These are phyloP conservation scores for Globodera ellingtonae DNA, from an alignment of 1,140 invertebrate species.

Conservation along the genomic window DNA sequence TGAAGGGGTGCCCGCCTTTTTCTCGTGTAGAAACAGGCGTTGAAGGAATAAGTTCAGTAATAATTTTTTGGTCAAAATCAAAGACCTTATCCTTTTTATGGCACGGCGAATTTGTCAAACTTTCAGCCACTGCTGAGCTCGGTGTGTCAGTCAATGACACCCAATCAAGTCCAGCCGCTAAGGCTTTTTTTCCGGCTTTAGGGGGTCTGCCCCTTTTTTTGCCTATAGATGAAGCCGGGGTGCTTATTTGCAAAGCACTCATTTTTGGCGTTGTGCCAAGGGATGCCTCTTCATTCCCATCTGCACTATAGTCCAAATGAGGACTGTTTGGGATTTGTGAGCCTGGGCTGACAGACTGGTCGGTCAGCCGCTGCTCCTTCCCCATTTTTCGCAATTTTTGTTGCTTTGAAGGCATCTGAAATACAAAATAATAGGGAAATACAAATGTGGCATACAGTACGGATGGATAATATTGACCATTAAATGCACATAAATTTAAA, in stretches of 20 bases:
- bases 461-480: too few relatives aligned
- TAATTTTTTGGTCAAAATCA: too few relatives aligned
- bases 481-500: neutral
- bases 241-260: neutral
- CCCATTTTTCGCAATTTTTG: neutral
- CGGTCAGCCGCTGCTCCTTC: neutral
- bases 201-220: neutral
- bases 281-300: neutral
- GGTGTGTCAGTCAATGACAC: too few relatives aligned
- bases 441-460: too few relatives aligned
- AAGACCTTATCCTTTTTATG: too few relatives aligned
- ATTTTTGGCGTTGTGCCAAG: neutral
- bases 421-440: too few relatives aligned
- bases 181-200: neutral
- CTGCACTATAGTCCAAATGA: neutral
- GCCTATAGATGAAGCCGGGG: neutral
- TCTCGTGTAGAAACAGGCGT: neutral
- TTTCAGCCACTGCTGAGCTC: too few relatives aligned
- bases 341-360: neutral
- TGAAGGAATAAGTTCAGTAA: neutral
- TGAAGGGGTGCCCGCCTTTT: neutral
- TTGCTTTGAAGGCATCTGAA: neutral
- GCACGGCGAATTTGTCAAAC: too few relatives aligned
- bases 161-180: too few relatives aligned
- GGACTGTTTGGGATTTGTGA: neutral